Conservation (phyloP, 1,140 invertebrate genomes). For the Cyphomyrmex costatus region DNA sequence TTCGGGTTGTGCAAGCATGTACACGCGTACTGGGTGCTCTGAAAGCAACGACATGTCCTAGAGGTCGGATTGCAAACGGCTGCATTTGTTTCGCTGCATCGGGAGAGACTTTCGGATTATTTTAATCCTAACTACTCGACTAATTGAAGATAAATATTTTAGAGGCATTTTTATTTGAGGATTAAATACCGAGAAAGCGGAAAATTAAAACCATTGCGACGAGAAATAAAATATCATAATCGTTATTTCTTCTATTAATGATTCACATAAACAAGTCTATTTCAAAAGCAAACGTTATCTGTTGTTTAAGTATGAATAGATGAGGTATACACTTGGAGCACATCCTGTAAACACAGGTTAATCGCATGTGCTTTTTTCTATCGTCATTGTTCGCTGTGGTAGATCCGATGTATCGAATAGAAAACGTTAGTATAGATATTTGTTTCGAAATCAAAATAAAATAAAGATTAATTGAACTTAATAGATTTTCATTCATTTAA, state of each 20-base stretch:
- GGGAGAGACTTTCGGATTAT: neutral
- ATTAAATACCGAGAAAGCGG: neutral
- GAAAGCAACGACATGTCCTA: conserved; percentile 28
- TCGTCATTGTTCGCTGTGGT: neutral
- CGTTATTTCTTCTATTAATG: neutral
- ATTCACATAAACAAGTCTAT: neutral
- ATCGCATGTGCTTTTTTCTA: neutral
- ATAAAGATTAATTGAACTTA: neutral
- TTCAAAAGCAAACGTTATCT: neutral
- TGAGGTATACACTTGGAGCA: neutral
- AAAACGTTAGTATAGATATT: too few relatives aligned
- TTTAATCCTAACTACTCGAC: neutral
- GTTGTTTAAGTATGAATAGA: neutral
- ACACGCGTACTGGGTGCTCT: conserved; percentile 58
- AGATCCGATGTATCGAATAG: neutral
- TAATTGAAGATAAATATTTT: conserved; percentile 10
- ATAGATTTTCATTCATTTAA: neutral
- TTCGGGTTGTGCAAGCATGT: conserved; percentile 64
- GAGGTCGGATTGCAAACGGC: neutral
- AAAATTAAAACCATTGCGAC: neutral
- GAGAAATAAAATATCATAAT: neutral
- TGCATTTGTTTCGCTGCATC: neutral
- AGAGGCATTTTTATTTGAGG: neutral
- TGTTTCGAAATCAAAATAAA: neutral
- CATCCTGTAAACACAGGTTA: conserved; percentile 15